Conservation (phyloP, 2,888 invertebrate species). For the Tachina fera region DNA sequence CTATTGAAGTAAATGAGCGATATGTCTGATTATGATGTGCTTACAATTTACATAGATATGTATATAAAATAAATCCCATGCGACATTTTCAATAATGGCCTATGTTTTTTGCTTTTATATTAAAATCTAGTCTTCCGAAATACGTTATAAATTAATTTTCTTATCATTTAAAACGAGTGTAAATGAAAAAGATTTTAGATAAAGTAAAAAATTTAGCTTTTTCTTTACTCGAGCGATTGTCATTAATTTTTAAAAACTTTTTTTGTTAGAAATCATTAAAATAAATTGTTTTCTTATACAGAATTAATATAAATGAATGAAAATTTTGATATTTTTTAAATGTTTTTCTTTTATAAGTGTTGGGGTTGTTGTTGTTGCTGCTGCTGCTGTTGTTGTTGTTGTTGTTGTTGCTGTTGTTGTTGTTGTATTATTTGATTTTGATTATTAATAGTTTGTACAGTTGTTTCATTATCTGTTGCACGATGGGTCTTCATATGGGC, state of each 20-base stretch:
- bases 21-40: too few species aligned
- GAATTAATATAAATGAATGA: conserved; percentile 44
- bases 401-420: conserved; percentile 66
- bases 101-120: neutral
- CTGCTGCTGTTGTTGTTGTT: conserved; percentile 60
- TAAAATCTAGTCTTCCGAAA: conserved; percentile 36
- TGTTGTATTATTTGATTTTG: conserved; percentile 71
- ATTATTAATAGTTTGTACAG: conserved; percentile 70
- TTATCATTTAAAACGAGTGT: conserved; percentile 40
- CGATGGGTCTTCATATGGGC: conserved; percentile 99
- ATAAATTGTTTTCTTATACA: conserved; percentile 30
- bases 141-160: conserved; percentile 42
- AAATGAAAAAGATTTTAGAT: conserved; percentile 37
- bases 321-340: conserved; percentile 35
- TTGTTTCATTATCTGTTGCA: conserved; percentile 90
- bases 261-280: conserved; percentile 31
- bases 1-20: too few species aligned
- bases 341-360: conserved; percentile 58
- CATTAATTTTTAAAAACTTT: conserved; percentile 53
- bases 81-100: neutral
- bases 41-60: too few species aligned
- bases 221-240: conserved; percentile 63
- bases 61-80: neutral
- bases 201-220: conserved; percentile 44
- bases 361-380: conserved; percentile 55